These are phyloP conservation scores for Astyanax mexicanus DNA, from an alignment of 2,797 vertebrate genomes.

Conservation along the genomic window DNA sequence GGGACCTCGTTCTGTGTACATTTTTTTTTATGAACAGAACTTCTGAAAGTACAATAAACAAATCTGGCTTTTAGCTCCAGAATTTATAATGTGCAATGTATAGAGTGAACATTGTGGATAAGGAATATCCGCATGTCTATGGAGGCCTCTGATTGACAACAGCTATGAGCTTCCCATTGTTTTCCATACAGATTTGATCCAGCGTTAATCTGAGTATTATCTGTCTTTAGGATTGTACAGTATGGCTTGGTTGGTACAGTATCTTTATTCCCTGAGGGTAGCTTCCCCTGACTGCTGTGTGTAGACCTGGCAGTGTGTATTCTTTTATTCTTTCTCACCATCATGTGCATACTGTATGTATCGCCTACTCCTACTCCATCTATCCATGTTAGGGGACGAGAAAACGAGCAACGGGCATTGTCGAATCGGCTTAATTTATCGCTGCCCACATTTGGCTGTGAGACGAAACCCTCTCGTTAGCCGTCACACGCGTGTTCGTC, in stretches of 20 bases:
- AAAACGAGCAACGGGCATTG: conserved; percentile 26
- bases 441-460: not conserved
- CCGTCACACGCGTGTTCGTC: too few species aligned
- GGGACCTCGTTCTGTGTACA: too few species aligned
- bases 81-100: too few species aligned
- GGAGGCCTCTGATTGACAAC: not conserved
- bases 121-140: not conserved
- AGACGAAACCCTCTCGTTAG: conserved; percentile 6
- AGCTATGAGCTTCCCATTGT: conserved; percentile 13
- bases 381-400: conserved; percentile 9
- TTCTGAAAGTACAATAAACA: too few species aligned
- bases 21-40: too few species aligned
- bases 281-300: not conserved
- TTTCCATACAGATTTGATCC: not conserved
- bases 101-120: not conserved
- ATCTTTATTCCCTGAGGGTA: conserved; percentile 5
- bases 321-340: conserved; percentile 21
- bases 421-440: conserved; percentile 30
- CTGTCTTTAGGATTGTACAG: conserved; percentile 36
- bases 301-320: not conserved
- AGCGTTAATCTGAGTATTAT: conserved; percentile 40
- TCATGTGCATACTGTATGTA: not conserved
- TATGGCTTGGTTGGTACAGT: conserved; percentile 17
- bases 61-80: too few species aligned
- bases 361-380: not conserved